A percentile compares a stretch with the other conserved stretches of the same genome.
These are phyloP conservation scores for Pagetopsis macropterus DNA, from an alignment of 2,797 vertebrate species.

Conservation along the genomic window DNA sequence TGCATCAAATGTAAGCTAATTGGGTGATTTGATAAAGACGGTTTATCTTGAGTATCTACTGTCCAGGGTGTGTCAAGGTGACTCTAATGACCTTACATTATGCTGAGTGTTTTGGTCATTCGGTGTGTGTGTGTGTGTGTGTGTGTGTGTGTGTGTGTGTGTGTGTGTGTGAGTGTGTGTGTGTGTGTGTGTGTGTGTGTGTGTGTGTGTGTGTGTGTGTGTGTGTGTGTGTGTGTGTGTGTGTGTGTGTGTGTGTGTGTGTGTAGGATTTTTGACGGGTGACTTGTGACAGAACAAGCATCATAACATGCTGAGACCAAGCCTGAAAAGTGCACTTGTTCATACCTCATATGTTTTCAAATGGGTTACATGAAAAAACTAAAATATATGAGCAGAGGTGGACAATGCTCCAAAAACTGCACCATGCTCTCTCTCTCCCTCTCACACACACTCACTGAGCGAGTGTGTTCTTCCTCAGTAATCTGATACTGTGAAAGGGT, in stretches of 20 bases:
- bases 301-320: not conserved
- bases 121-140: not conserved
- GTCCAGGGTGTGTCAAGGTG: conserved; percentile 13
- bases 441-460: conserved; percentile 29
- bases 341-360: conserved; percentile 56
- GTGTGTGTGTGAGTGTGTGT: too few species aligned
- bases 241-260: not conserved
- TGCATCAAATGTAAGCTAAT: not conserved
- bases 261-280: conserved; percentile 16
- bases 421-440: conserved; percentile 7
- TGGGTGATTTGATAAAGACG: not conserved
- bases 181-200: too few species aligned
- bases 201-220: too few species aligned
- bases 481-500: conserved; percentile 75
- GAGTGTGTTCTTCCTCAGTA: conserved; percentile 71
- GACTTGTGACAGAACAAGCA: conserved; percentile 30
- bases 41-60: not conserved
- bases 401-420: conserved; percentile 53
- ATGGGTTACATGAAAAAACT: conserved; percentile 58
- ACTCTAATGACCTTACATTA: conserved; percentile 4
- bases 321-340: conserved; percentile 39
- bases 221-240: not conserved
- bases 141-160: too few species aligned
- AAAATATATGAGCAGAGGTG: conserved; percentile 33
- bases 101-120: conserved; percentile 4